These are phyloP conservation scores for Herpailurus yagouaroundi DNA, from an alignment of 2,113 vertebrate species.

Conservation along the genomic window DNA sequence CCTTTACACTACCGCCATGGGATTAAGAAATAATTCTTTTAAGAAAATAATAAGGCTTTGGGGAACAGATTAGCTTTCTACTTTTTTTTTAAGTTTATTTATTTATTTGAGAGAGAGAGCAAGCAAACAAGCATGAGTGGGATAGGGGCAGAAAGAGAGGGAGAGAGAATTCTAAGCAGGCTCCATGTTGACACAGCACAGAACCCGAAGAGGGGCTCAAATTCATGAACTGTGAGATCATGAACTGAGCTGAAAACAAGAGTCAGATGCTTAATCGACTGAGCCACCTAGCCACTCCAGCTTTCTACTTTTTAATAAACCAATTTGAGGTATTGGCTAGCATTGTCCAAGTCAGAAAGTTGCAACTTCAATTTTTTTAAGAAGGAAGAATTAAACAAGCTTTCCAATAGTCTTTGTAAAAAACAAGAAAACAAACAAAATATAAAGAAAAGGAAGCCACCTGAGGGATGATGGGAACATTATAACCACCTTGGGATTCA, in stretches of 20 bases:
- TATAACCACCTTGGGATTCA: neutral
- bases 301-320: conserved; percentile 40
- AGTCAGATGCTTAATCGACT: too few relatives aligned
- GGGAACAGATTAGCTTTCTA: neutral
- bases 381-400: neutral
- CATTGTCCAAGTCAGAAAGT: neutral
- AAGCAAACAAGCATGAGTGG: too few relatives aligned
- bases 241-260: too few relatives aligned
- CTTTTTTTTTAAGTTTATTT: neutral
- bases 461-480: neutral
- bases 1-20: neutral
- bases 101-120: too few relatives aligned
- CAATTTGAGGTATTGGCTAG: neutral
- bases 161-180: too few relatives aligned
- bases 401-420: neutral
- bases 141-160: too few relatives aligned
- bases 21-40: conserved; percentile 27
- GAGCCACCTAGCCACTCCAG: too few relatives aligned
- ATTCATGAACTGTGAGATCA: too few relatives aligned
- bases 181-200: too few relatives aligned
- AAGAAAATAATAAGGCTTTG: conserved; percentile 48
- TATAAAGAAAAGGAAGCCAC: neutral
- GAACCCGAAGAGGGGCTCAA: too few relatives aligned
- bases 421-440: accelerated
- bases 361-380: neutral